Evolutionary conservation across 2,797 vertebrate genomes (phyloP), one percentile per base, ranked within the genome.

Genomic region (Urosaurus nigricauda): DNA sequence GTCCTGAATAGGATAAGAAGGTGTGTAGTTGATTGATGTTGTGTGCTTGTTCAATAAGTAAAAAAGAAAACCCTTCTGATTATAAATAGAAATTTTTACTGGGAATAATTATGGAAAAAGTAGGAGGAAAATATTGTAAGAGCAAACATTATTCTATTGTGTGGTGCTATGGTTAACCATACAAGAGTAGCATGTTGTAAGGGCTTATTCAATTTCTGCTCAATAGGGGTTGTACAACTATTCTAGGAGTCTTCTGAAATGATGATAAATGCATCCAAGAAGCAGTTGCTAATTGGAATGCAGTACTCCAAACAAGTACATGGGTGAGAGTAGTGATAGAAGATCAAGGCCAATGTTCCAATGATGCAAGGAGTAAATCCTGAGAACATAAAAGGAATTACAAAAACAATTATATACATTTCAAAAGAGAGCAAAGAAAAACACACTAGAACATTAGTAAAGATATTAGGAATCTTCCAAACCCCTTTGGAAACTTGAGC

Each of bases 141-240:
- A 29, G 60, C 60, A 70, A 73, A 53, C 51, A 40, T 71, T 83
- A 85, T 80, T 84, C 65, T 40, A n/a, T 58, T 82, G 73, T 60
- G 24, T 53, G 71, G 40, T 83, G 47, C 53, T 56, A 35, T 32
- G 37, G 77, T 32, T 16, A 37, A 70, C 47, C 60, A 77, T 78
- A n/a, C 12, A 68, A 14, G 13, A 58, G 51, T 13, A 84, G 47
- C 43, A 77, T 24, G 35, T 40, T 51, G 11, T 63, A 77, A 82
- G 29, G 58, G 43, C 17, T 12, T 26, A 53, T n/a, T 79, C 35
- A 60, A 60, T 4, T 17, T 87, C 35, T 83, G 56, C 83, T 83
- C 40, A 68, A 26, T 40, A 60, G 19, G 35, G 56, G 24, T n/a
- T 19, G 21, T 5, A 11, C 14, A 2, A 19, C 0, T 37, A 11